Percentiles rank a stretch among this genome's conserved stretches.
These are phyloP conservation scores for Rhea pennata DNA, from an alignment of 2,113 vertebrate species.

Conservation along the genomic window DNA sequence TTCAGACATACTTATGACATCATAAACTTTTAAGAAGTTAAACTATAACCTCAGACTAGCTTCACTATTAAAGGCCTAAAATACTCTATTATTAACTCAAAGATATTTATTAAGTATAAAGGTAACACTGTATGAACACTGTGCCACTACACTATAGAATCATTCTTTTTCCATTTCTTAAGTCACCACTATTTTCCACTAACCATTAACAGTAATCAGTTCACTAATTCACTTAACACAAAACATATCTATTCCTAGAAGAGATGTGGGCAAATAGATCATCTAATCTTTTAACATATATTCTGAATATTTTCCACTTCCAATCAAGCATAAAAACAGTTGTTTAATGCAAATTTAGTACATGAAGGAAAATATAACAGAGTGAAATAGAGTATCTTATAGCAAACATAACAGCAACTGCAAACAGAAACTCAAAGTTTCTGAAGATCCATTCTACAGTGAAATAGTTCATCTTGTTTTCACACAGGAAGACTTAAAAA, in stretches of 20 bases:
- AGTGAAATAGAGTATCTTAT: background rate
- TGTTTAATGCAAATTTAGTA: conserved; percentile 29
- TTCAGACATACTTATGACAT: background rate
- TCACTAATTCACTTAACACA: background rate
- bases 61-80: background rate
- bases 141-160: background rate
- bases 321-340: background rate
- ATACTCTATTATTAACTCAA: background rate
- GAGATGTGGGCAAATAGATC: background rate
- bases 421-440: background rate
- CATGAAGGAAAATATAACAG: background rate
- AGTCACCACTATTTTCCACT: background rate
- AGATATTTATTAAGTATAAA: background rate
- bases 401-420: background rate
- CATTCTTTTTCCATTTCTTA: background rate
- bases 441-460: background rate
- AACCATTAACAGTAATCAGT: background rate
- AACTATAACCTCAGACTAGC: background rate
- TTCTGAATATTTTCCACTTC: conserved; percentile 16
- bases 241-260: background rate
- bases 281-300: background rate
- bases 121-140: background rate
- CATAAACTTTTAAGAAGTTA: background rate
- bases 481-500: background rate
- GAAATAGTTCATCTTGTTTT: background rate